Evolutionary conservation across 2,113 vertebrate species (phyloP), one percentile per base, ranked within the genome.

Genomic region (Scomber japonicus): DNA sequence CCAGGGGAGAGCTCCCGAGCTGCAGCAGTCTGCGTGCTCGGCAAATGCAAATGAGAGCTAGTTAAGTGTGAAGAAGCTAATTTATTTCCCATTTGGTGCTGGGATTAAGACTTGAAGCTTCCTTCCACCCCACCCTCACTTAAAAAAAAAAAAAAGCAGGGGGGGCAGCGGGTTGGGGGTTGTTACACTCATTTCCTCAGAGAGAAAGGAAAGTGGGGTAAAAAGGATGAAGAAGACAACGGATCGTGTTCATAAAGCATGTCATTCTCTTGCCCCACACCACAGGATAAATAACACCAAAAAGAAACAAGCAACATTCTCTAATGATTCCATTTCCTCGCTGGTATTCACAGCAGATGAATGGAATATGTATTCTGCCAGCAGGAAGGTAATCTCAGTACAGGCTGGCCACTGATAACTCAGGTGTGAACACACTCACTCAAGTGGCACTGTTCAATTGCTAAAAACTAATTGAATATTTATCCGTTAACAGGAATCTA

Each of bases 51-150:
- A 96, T 94, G 83, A 92, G 95, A 94, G 94, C 95, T 96, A 96
- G 94, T 96, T 96, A 96, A 96, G 94, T 96, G 94, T 96, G 95
- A 96, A 96, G 95, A 95, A 94, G 93, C 94, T 96, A 93, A 96
- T 96, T 96, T 96, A 96, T 95, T 96, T 96, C 94, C 94, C 95
- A 95, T 96, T 96, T 95, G 83, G 93, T 91, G 93, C 93, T 87
- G 88, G 94, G 95, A 96, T 95, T 95, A 96, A 95, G 94, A 95
- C 92, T 94, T 95, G 93, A 94, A 96, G 95, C 93, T 93, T 95
- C 91, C 91, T 80, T 75, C 89, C 89, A 86, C 84, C 89, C 76
- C 77, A 79, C 78, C 78, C 87, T 17, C 27, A 63, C 84, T 88
- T 60, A 66, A 85, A 86, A 81, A 83, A 68, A 62, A 81, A 61